Conservation (phyloP, 2,888 invertebrate species). For the Tanytarsus gracilentus region DNA sequence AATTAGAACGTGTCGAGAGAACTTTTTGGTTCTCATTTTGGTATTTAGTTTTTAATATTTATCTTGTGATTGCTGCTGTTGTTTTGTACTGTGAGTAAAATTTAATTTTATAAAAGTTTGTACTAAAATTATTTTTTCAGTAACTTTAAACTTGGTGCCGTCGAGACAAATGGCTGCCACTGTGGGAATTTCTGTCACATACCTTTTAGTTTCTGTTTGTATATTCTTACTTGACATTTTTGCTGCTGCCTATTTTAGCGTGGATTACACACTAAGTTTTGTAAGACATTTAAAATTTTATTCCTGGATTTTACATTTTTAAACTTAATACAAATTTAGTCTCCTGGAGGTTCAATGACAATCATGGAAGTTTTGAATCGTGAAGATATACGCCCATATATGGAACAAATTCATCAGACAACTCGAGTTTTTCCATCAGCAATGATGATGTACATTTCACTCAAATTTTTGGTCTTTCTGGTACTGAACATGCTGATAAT, state of each 20-base stretch:
- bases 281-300: too few species aligned
- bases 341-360: constrained; percentile 5
- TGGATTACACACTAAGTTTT: not conserved
- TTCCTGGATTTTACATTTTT: too few species aligned
- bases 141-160: not conserved
- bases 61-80: not conserved
- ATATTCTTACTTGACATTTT: not conserved
- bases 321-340: too few species aligned
- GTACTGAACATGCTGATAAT: not conserved
- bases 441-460: constrained; percentile 8
- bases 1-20: not conserved
- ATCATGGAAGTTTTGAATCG: constrained; percentile 5
- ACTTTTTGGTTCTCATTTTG: not conserved
- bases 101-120: not conserved
- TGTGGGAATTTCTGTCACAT: not conserved
- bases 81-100: not conserved
- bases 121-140: not conserved
- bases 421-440: not conserved
- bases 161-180: not conserved
- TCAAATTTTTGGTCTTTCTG: not conserved
- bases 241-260: not conserved
- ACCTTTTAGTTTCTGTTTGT: not conserved
- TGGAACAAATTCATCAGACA: constrained; percentile 7
- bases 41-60: not conserved
- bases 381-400: not conserved